phyloP scores from a whole-genome alignment of 2,797 vertebrate genomes.

The Oceanodroma leucorhoa region DNA sequence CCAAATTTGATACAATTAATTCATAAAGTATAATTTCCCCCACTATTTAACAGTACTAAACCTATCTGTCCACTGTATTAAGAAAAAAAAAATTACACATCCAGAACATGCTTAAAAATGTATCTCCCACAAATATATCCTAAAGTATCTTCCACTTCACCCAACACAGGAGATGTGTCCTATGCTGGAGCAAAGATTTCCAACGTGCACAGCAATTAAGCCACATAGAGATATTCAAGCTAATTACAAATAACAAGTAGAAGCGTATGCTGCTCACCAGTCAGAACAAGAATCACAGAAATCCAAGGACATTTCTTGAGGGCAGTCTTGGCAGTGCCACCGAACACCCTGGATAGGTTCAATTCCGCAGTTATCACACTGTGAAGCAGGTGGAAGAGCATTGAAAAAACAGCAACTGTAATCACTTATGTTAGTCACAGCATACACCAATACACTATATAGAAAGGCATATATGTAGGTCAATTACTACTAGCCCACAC shows the following conservation, averaged over 20 bases:
- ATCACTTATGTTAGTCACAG: accelerated
- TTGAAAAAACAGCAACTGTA: background rate
- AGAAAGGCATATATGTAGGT: background rate
- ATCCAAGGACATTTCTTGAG: constrained; percentile 88
- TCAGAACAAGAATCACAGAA: constrained; percentile 97
- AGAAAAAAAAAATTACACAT: background rate
- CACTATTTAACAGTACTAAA: background rate
- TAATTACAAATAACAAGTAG: background rate
- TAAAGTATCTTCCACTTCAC: background rate
- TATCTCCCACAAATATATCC: background rate
- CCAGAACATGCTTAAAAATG: background rate
- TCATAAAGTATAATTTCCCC: background rate
- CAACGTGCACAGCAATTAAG: background rate
- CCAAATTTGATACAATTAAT: background rate
- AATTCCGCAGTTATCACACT: constrained; percentile 93
- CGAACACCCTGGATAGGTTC: constrained; percentile 94
- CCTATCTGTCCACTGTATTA: background rate
- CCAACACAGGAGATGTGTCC: background rate
- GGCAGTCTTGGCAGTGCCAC: constrained; percentile 98
- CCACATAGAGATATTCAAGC: background rate
- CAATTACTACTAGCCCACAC: background rate
- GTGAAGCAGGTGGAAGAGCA: background rate
- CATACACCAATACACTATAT: accelerated
- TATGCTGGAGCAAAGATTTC: background rate
- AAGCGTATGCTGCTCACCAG: constrained; percentile 83